Percentiles rank a stretch among this genome's conserved stretches.
Evolutionary conservation across 2,797 vertebrate genomes (phyloP).

Genomic region (Poecilia velifera): DNA sequence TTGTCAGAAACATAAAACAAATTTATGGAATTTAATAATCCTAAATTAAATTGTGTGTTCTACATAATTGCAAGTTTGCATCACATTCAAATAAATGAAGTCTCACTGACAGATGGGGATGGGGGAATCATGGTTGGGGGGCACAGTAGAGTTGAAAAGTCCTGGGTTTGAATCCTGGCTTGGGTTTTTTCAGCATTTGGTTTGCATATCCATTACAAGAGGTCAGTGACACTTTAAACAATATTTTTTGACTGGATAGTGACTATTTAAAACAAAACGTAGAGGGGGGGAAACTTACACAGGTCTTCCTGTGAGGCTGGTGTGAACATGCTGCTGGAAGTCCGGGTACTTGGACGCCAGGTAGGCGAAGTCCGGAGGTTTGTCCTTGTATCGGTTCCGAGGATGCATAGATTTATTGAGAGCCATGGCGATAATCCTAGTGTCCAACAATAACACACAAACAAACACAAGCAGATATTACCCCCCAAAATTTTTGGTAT

Average conservation of each 20-base stretch:
- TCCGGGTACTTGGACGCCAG: constrained; percentile 90
- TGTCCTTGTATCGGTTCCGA: constrained; percentile 92
- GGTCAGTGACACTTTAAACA: background rate
- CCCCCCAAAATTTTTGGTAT: background rate
- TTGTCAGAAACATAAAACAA: background rate
- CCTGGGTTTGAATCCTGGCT: background rate
- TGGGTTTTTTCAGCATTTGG: background rate
- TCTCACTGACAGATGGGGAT: background rate
- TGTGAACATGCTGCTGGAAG: constrained; percentile 88
- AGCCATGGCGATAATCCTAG: constrained; percentile 76
- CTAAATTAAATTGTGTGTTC: background rate
- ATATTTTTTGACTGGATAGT: background rate
- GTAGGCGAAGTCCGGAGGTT: constrained; percentile 89
- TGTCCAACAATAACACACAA: background rate
- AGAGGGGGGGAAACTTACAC: constrained; percentile 77
- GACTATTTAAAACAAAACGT: background rate
- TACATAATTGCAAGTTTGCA: background rate
- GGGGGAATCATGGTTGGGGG: background rate
- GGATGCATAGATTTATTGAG: constrained; percentile 92
- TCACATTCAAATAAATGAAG: background rate
- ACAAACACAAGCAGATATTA: background rate
- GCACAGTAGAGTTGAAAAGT: background rate
- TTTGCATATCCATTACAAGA: background rate
- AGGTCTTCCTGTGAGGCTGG: constrained; percentile 84
- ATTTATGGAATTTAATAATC: background rate